phyloP scores from a whole-genome alignment of 2,888 invertebrate species.

The Hermodice carunculata region DNA sequence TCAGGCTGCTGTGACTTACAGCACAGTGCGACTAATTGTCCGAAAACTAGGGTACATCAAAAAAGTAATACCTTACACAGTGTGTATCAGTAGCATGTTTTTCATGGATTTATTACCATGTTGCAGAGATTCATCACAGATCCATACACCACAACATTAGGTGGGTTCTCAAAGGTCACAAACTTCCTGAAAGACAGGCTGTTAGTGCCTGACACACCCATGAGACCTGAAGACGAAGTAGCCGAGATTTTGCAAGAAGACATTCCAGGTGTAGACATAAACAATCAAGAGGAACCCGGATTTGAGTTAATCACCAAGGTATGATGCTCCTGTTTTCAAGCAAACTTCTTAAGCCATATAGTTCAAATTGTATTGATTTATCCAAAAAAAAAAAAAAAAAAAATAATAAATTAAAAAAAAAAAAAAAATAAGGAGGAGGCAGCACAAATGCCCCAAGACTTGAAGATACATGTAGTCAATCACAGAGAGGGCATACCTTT shows the following conservation, averaged over 20 bases:
- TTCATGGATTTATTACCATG: neutral
- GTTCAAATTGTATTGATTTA: too few species aligned
- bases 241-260: slow-evolving; percentile 59
- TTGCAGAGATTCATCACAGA: slow-evolving; percentile 74
- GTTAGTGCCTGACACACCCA: slow-evolving; percentile 48
- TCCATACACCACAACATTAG: slow-evolving; percentile 87
- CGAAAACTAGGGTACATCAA: too few species aligned
- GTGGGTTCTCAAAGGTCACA: slow-evolving; percentile 88
- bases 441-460: too few species aligned
- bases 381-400: too few species aligned
- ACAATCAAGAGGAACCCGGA: slow-evolving; percentile 68
- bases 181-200: slow-evolving; percentile 78
- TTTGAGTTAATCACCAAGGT: slow-evolving; percentile 70
- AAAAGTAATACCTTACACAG: too few species aligned
- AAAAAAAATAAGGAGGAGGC: too few species aligned
- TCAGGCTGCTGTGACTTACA: too few species aligned
- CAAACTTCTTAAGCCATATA: too few species aligned
- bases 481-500: too few species aligned
- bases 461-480: too few species aligned
- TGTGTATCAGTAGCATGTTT: neutral
- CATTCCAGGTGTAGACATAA: slow-evolving; percentile 64
- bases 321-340: slow-evolving; percentile 24
- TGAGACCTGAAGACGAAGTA: slow-evolving; percentile 75
- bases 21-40: too few species aligned
- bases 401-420: too few species aligned